Evolutionary conservation across 2,888 invertebrate genomes (phyloP).

Genomic region (Branchellion lobata): DNA sequence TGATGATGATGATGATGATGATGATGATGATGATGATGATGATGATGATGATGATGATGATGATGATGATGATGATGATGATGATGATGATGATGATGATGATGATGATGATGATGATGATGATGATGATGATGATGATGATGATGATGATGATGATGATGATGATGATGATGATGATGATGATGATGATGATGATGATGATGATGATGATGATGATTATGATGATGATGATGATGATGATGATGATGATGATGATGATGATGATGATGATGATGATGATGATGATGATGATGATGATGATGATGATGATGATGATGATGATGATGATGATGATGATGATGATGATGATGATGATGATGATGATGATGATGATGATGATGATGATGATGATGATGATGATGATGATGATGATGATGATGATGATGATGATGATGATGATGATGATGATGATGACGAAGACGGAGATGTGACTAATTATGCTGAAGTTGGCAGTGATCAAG

Average conservation of each 20-base stretch:
- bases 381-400: conserved; percentile 24
- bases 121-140: conserved; percentile 23
- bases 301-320: conserved; percentile 28
- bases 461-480: too few relatives aligned
- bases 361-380: conserved; percentile 28
- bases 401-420: conserved; percentile 34
- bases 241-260: conserved; percentile 35
- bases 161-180: conserved; percentile 37
- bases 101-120: conserved; percentile 34
- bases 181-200: conserved; percentile 36
- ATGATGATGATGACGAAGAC: conserved; percentile 34
- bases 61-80: conserved; percentile 37
- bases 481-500: not conserved
- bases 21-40: conserved; percentile 28
- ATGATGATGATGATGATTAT: conserved; percentile 30
- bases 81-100: conserved; percentile 35
- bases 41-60: conserved; percentile 25
- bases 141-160: conserved; percentile 37
- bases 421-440: conserved; percentile 36
- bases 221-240: conserved; percentile 16
- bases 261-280: conserved; percentile 22
- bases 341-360: conserved; percentile 38
- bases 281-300: conserved; percentile 30
- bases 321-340: conserved; percentile 38
- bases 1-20: conserved; percentile 27